Base-by-base conservation (phyloP, 2,113 vertebrate species). In the Nothoprocta perdicaria region DNA sequence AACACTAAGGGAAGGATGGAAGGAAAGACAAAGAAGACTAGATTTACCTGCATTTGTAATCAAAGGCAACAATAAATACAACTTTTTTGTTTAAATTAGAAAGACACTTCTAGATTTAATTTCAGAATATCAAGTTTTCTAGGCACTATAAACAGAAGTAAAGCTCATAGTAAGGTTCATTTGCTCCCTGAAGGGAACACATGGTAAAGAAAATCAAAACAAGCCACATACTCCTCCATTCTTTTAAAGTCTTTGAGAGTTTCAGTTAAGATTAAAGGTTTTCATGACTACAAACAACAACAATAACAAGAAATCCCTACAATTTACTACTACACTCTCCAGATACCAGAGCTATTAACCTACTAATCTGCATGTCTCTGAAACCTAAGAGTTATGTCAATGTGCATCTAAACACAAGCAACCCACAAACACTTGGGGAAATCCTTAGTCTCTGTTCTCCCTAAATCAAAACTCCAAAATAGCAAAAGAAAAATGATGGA, bases 1-100 rank as follows among this genome's bases (percentile, higher is more conserved):
- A 1, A 0, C 21, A 66, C 5, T 16, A 46, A 45, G 10, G 24
- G 22, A 66, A 53, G 1, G 75, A 9, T 57, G 53, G 27, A 57
- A 77, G 8, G 3, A 89, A 76, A 67, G n/a, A 67, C 12, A 71
- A 1, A 2, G 29, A 89, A 78, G 26, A 67, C 12, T 23, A 55
- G 5, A 61, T 60, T 75, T 75, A 22, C 31, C 15, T 69, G 14
- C 31, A 63, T 38, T 85, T 66, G 8, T 52, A 88, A 43, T 18
- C 40, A 86, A 84, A 80, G 7, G 6, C 4, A 69, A 40, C 6
- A n/a, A 80, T 40, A 18, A 77, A 33, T 14, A 48, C 16, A 53
- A 5, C 4, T 50, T 46, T 21, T 48, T 33, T 41, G 18, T 41
- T 48, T 33, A 10, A 71, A 71, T 52, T 53, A 48, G 6, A 46